Conservation (phyloP, 2,888 invertebrate genomes). For the Lithosia quadra region DNA sequence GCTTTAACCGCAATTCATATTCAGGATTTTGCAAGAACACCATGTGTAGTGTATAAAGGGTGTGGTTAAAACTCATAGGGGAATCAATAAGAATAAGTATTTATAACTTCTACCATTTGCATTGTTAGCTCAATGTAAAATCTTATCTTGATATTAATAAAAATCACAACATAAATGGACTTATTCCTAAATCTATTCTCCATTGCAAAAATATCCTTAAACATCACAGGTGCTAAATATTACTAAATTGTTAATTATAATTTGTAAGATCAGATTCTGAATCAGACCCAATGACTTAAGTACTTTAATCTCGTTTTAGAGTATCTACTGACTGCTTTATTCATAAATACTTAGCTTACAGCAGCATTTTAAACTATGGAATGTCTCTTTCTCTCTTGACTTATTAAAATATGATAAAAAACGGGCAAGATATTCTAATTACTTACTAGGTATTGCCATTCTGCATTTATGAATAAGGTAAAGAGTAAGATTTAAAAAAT, state of each 20-base stretch:
- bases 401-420: not conserved
- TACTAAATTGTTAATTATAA: conserved; percentile 29
- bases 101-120: not conserved
- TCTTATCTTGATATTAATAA: conserved; percentile 17
- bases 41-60: not conserved
- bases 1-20: not conserved
- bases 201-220: conserved; percentile 42
- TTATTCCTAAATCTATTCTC: conserved; percentile 1
- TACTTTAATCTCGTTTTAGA: conserved; percentile 44
- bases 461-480: conserved; percentile 3
- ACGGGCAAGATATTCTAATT: not conserved
- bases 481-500: not conserved
- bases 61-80: not conserved
- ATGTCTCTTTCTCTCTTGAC: not conserved
- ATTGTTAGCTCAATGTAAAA: conserved; percentile 13
- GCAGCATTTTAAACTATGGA: not conserved
- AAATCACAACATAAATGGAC: conserved; percentile 43
- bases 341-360: conserved; percentile 1
- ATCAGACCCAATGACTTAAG: conserved; percentile 46
- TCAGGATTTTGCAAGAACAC: not conserved
- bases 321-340: conserved; percentile 4
- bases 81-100: not conserved
- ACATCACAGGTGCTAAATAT: conserved; percentile 58
- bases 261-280: conserved; percentile 26
- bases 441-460: not conserved